Percentiles rank a stretch among this genome's conserved stretches.
phyloP scores from a whole-genome alignment of 2,113 vertebrate genomes.

The Anolis carolinensis region DNA sequence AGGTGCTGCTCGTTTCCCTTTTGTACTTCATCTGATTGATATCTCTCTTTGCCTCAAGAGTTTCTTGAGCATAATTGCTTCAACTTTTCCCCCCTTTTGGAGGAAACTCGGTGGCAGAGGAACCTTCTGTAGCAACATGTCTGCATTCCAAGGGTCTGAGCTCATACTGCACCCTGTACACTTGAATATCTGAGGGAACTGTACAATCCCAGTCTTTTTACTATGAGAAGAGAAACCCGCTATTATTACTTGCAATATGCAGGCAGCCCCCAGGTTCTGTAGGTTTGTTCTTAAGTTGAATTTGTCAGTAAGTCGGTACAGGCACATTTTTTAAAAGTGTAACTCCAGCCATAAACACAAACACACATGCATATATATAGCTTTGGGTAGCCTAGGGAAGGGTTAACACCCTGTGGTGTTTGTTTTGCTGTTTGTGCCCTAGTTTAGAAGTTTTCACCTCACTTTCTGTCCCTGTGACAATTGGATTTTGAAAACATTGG shows the following conservation, averaged over 20 bases:
- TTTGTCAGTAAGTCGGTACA: too few species aligned
- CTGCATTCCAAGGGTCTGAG: neutral
- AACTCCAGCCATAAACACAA: too few species aligned
- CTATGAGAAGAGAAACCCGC: neutral
- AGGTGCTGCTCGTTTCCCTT: neutral
- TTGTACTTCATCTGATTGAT: neutral
- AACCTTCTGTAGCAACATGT: neutral
- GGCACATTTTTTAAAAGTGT: too few species aligned
- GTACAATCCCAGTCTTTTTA: neutral
- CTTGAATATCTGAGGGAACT: neutral
- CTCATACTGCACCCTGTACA: neutral
- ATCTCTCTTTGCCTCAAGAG: accelerated
- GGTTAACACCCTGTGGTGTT: too few species aligned
- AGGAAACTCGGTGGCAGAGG: accelerated
- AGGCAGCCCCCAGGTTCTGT: too few species aligned
- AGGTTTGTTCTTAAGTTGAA: too few species aligned
- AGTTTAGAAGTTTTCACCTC: too few species aligned
- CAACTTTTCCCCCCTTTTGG: neutral
- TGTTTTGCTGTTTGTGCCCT: too few species aligned
- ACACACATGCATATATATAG: too few species aligned
- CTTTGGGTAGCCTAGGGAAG: too few species aligned
- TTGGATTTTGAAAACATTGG: too few species aligned
- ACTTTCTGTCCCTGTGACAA: too few species aligned
- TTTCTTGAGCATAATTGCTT: neutral
- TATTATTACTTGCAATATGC: neutral